Conservation (phyloP, 2,888 invertebrate genomes). For the Liodrosophila aerea region DNA sequence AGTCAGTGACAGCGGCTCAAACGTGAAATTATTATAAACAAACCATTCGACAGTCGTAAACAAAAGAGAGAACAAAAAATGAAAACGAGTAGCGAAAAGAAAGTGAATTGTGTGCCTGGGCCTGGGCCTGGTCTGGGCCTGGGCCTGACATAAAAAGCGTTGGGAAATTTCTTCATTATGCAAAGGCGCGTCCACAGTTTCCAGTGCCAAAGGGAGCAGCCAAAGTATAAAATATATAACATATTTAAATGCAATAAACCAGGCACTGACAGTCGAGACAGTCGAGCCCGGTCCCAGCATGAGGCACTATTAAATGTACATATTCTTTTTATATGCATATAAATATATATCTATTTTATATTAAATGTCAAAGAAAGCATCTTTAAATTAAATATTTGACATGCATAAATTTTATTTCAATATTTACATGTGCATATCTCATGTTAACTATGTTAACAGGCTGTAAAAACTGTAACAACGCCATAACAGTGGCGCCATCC, state of each 20-base stretch:
- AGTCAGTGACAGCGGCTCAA: slow-evolving; percentile 62
- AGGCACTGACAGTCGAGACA: slow-evolving; percentile 27
- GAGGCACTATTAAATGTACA: background rate
- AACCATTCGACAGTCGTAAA: slow-evolving; percentile 71
- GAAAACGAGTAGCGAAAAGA: background rate
- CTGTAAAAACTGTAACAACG: no score
- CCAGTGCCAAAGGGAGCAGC: slow-evolving; percentile 49
- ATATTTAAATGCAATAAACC: slow-evolving; percentile 73
- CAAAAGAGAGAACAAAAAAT: slow-evolving; percentile 1
- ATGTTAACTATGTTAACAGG: no score
- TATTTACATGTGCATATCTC: background rate
- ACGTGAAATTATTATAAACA: slow-evolving; percentile 77
- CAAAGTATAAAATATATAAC: slow-evolving; percentile 55
- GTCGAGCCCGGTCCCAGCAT: no score
- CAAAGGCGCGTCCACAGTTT: slow-evolving; percentile 39
- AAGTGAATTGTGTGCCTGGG: slow-evolving; percentile 11
- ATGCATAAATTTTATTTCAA: background rate
- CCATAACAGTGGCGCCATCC: no score
- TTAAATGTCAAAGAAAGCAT: no score
- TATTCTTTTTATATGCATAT: background rate
- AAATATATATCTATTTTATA: slow-evolving; percentile 6
- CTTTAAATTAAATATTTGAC: no score
- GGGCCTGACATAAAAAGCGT: slow-evolving; percentile 55
- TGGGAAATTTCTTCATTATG: slow-evolving; percentile 70
- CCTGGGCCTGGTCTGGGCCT: no score